phyloP scores from a whole-genome alignment of 2,888 invertebrate species.

The Drosophila fungiperda region DNA sequence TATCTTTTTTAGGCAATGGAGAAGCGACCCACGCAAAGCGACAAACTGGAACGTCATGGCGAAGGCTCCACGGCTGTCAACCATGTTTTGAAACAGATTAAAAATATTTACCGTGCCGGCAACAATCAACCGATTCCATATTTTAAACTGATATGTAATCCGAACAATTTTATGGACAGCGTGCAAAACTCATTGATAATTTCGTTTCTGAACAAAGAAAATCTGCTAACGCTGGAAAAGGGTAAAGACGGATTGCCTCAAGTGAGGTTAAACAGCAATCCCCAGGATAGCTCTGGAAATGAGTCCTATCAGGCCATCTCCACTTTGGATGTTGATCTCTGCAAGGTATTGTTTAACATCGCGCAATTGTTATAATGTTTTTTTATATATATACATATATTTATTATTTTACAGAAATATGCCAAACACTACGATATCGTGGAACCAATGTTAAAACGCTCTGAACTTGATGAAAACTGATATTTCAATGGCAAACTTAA shows the following conservation, averaged over 20 bases:
- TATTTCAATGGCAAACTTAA: neutral
- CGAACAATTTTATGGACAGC: conserved; percentile 86
- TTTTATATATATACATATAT: neutral
- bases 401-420: conserved; percentile 70
- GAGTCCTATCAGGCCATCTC: conserved; percentile 78
- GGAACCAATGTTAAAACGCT: conserved; percentile 66
- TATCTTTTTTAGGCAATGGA: conserved; percentile 73
- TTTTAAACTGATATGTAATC: conserved; percentile 87
- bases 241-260: conserved; percentile 83
- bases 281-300: conserved; percentile 32
- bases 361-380: neutral
- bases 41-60: conserved; percentile 85
- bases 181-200: conserved; percentile 88
- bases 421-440: conserved; percentile 68
- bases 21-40: conserved; percentile 86
- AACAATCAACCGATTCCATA: conserved; percentile 86
- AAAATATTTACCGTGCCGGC: conserved; percentile 83
- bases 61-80: conserved; percentile 86
- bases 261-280: conserved; percentile 60
- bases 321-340: conserved; percentile 70
- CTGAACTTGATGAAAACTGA: conserved; percentile 26
- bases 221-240: conserved; percentile 85
- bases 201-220: conserved; percentile 87
- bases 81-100: conserved; percentile 85
- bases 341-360: conserved; percentile 53